Base-by-base conservation (phyloP, 23 tunicate genomes). In the Halocynthia aurantium region DNA sequence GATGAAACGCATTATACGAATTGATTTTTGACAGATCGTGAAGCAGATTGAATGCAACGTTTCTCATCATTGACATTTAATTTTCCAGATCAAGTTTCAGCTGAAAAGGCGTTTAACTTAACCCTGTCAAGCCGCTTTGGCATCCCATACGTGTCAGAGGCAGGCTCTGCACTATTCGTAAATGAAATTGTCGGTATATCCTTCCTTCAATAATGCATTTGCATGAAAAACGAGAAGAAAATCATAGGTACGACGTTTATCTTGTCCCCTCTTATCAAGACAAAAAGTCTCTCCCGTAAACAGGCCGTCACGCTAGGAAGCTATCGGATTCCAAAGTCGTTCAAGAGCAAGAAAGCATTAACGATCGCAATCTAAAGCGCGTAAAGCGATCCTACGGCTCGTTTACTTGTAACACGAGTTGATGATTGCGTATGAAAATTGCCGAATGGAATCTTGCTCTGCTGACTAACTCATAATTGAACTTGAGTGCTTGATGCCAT, bases 171-270 rank as follows among this genome's bases (percentile, higher is more conserved):
- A 64, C 64, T 64, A 8, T 31, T 62, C 56, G 78, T 64, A 74
- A 74, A 54, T 74, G 78, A 74, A 74, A 74, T 74, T 74, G 78
- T 64, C 78, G 64, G 54, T 64, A 54, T 74, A 54, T 53, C 78
- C 65, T 62, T 64, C 54, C 55, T 74, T 74, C 56, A 74, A 74
- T 74, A 74, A 74, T 74, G 56, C 78, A 74, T 74, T 31, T 62
- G 10, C 57, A 22, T 54, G 78, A 54, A 74, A 74, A 64, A 13
- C 31, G 78, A 74, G 78, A 74, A 74, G 50, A 74, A 74, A 74
- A 74, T 74, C 78, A 74, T 74, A 74, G 64, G 56, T 13, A 2
- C 22, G n/a, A 53, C 78, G 78, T 55, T 74, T 74, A 74, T 74
- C 78, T 74, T 12, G 50, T 49, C 11, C 40, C 50, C 12, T 11